These are phyloP conservation scores for Dynastes maya DNA, from an alignment of 2,888 invertebrate species.

Conservation along the genomic window DNA sequence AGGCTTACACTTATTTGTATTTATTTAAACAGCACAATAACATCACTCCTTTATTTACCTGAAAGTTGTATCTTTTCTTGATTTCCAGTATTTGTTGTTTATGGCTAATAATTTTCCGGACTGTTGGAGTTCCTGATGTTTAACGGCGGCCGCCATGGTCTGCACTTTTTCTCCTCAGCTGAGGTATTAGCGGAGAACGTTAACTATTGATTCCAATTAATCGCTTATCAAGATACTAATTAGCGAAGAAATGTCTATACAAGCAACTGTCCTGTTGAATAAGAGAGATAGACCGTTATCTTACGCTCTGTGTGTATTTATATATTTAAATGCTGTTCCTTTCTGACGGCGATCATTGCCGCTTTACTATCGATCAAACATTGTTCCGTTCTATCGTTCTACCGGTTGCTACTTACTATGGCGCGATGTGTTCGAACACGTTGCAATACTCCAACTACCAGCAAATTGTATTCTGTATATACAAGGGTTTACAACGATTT, in stretches of 20 bases:
- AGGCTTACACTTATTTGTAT: not conserved
- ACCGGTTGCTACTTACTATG: not conserved
- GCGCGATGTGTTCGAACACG: not conserved
- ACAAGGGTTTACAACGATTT: slow-evolving; percentile 9
- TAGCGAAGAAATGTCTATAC: slow-evolving; percentile 53
- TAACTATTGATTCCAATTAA: slow-evolving; percentile 55
- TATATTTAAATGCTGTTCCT: slow-evolving; percentile 13
- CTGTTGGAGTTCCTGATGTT: slow-evolving; percentile 68
- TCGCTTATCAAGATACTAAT: slow-evolving; percentile 60
- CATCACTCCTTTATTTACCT: slow-evolving; percentile 71
- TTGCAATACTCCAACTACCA: not conserved
- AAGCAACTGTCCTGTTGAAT: slow-evolving; percentile 49
- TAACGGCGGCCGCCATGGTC: slow-evolving; percentile 64
- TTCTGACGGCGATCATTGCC: slow-evolving; percentile 37
- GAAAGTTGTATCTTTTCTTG: slow-evolving; percentile 90
- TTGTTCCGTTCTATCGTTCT: slow-evolving; percentile 35
- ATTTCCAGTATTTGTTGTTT: slow-evolving; percentile 87
- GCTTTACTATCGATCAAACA: slow-evolving; percentile 41
- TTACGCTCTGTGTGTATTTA: slow-evolving; percentile 13
- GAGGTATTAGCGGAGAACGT: not conserved
- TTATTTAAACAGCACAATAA: too few species aligned
- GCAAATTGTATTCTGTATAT: slow-evolving; percentile 1
- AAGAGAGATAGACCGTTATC: slow-evolving; percentile 26
- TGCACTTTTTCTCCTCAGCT: not conserved
- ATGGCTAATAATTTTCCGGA: slow-evolving; percentile 71